Evolutionary conservation across 2,113 vertebrate genomes (phyloP).

Genomic region (Pampusana beccarii): DNA sequence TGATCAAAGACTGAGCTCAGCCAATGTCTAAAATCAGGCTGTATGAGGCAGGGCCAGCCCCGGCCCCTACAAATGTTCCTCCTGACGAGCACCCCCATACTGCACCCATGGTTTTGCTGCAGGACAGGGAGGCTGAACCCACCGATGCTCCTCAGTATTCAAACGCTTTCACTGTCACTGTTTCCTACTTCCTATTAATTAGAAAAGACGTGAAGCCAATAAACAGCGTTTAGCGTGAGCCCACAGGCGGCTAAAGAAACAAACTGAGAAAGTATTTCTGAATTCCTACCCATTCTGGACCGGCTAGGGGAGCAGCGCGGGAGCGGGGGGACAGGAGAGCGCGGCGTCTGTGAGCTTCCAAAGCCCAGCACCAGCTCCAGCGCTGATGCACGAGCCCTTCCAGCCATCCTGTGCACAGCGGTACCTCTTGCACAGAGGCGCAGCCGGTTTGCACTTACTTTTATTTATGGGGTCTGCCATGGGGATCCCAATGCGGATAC

Average conservation of each 20-base stretch:
- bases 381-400: neutral
- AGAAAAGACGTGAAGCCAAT: neutral
- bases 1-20: neutral
- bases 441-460: slow-evolving; percentile 76
- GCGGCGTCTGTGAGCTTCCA: rapidly evolving
- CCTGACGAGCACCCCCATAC: neutral
- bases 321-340: neutral
- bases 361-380: neutral
- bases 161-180: neutral
- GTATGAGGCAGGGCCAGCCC: neutral
- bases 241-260: neutral
- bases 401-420: neutral
- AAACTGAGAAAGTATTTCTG: neutral
- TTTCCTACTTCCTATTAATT: neutral
- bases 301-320: rapidly evolving
- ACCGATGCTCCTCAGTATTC: neutral
- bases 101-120: neutral
- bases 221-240: neutral
- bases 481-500: slow-evolving; percentile 95
- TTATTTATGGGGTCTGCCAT: slow-evolving; percentile 97
- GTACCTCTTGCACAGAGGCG: neutral
- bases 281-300: neutral
- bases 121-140: neutral
- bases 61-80: rapidly evolving
- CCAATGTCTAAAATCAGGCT: neutral